Conservation (phyloP, 2,797 vertebrate genomes). For the Melanotaenia trifasciata region DNA sequence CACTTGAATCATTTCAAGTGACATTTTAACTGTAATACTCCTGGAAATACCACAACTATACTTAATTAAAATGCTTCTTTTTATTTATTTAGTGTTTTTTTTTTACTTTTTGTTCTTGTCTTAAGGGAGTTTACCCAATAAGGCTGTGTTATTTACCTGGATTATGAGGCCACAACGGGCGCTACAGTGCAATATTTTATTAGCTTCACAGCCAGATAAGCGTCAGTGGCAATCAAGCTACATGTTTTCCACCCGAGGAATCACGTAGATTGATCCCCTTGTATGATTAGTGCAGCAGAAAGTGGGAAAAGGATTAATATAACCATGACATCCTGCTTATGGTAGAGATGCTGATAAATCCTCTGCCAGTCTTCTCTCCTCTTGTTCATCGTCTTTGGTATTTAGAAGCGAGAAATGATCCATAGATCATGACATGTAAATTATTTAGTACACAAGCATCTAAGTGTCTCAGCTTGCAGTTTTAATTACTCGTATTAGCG, state of each 20-base stretch:
- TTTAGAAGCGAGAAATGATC: constrained; percentile 82
- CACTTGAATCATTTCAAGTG: constrained; percentile 62
- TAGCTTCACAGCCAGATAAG: constrained; percentile 59
- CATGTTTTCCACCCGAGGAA: constrained; percentile 71
- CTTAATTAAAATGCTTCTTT: constrained; percentile 65
- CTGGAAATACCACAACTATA: constrained; percentile 63
- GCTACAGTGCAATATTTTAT: constrained; percentile 64
- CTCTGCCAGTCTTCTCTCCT: constrained; percentile 63
- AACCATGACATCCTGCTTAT: constrained; percentile 79
- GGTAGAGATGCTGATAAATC: constrained; percentile 80
- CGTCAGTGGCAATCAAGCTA: constrained; percentile 64
- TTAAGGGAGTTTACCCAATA: constrained; percentile 66
- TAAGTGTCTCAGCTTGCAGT: constrained; percentile 84
- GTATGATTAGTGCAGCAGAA: constrained; percentile 74
- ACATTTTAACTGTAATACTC: constrained; percentile 62
- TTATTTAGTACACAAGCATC: constrained; percentile 87
- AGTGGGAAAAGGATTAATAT: constrained; percentile 77
- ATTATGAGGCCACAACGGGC: constrained; percentile 65
- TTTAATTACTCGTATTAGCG: constrained; percentile 89
- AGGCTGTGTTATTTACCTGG: constrained; percentile 74
- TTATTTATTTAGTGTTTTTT: constrained; percentile 33
- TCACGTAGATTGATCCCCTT: constrained; percentile 70
- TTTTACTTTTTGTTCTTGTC: constrained; percentile 42
- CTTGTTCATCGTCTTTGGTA: constrained; percentile 72
- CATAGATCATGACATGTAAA: constrained; percentile 86